Percentiles rank a stretch among this genome's conserved stretches.
phyloP scores from a whole-genome alignment of 1,140 invertebrate species.

The Episyrphus balteatus region DNA sequence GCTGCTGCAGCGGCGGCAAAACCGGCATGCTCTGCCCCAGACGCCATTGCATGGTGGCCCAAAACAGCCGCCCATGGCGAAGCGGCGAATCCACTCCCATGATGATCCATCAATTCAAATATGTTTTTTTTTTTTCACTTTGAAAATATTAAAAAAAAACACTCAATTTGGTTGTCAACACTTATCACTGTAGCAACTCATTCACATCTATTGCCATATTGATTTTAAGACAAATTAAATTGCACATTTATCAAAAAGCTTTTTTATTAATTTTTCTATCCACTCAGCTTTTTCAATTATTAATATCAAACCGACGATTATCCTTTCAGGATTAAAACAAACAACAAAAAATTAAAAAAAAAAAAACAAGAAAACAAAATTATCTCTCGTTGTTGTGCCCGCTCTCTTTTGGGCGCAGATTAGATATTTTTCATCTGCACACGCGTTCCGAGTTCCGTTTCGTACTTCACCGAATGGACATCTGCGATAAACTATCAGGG shows the following conservation, averaged over 20 bases:
- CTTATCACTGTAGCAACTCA: neutral
- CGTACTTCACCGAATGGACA: neutral
- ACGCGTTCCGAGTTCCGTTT: neutral
- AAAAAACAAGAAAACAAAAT: too few relatives aligned
- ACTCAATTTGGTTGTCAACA: neutral
- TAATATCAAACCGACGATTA: too few relatives aligned
- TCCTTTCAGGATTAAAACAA: too few relatives aligned
- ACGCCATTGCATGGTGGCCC: slow-evolving; percentile 44
- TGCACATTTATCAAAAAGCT: slow-evolving; percentile 2
- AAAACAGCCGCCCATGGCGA: slow-evolving; percentile 59
- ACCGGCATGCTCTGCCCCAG: slow-evolving; percentile 30
- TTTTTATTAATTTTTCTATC: slow-evolving; percentile 9
- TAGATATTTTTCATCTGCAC: neutral
- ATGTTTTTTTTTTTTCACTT: neutral
- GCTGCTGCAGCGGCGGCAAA: slow-evolving; percentile 37
- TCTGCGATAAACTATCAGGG: neutral
- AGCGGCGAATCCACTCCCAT: slow-evolving; percentile 50
- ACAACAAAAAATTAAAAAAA: too few relatives aligned
- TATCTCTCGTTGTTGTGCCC: too few relatives aligned
- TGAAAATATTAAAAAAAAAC: neutral
- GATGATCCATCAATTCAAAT: slow-evolving; percentile 48
- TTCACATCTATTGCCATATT: too few relatives aligned
- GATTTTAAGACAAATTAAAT: neutral
- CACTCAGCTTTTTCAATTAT: too few relatives aligned
- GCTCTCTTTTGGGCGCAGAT: neutral